A percentile compares a stretch with the other conserved stretches of the same genome.
Evolutionary conservation across 1,140 invertebrate species (phyloP).

Genomic region (Cotesia typhae): DNA sequence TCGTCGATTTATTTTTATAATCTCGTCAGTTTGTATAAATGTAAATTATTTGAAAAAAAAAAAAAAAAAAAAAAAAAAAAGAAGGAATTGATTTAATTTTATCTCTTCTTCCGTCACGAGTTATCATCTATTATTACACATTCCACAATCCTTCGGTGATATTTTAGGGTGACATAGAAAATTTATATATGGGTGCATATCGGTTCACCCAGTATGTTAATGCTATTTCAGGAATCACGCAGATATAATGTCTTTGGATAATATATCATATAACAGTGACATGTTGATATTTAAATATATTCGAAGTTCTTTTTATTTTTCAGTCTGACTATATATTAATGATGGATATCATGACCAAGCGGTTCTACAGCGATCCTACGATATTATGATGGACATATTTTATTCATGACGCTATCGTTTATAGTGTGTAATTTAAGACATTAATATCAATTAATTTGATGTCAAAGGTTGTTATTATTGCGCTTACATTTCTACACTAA

Average conservation of each 20-base stretch:
- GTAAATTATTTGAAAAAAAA: too few relatives aligned
- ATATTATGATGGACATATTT: neutral
- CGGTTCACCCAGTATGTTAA: neutral
- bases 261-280: slow-evolving; percentile 15
- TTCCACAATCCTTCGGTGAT: slow-evolving; percentile 23
- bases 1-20: slow-evolving; percentile 27
- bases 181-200: neutral
- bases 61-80: too few relatives aligned
- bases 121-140: slow-evolving; percentile 36
- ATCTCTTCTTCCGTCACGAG: slow-evolving; percentile 27
- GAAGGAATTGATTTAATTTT: slow-evolving; percentile 32
- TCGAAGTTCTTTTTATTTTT: neutral
- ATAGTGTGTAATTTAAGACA: neutral
- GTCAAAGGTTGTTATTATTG: too few relatives aligned
- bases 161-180: neutral
- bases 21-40: too few relatives aligned
- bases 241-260: neutral
- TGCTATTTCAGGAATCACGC: neutral
- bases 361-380: too few relatives aligned
- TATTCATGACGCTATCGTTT: neutral
- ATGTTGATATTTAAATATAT: neutral
- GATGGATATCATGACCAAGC: too few relatives aligned
- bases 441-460: neutral
- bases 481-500: too few relatives aligned
- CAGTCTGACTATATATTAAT: too few relatives aligned